Conservation (phyloP, 2,888 invertebrate species). For the Platycheirus rosarum region DNA sequence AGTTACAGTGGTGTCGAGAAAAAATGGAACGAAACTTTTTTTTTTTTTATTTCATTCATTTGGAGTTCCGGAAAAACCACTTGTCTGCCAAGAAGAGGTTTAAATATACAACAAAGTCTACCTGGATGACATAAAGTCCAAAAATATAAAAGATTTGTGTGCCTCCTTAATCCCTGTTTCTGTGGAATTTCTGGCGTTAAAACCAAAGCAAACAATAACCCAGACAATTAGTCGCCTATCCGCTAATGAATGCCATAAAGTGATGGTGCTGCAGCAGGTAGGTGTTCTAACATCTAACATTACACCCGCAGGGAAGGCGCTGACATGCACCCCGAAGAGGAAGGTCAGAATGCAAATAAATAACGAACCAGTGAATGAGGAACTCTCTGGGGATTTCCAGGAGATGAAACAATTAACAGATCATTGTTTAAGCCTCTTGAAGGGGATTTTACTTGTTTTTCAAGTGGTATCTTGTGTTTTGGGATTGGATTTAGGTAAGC, state of each 20-base stretch:
- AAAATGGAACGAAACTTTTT: not conserved
- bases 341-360: slow-evolving; percentile 48
- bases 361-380: slow-evolving; percentile 30
- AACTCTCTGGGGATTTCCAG: slow-evolving; percentile 57
- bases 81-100: not conserved
- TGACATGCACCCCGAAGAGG: not conserved
- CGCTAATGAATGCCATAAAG: slow-evolving; percentile 61
- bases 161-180: slow-evolving; percentile 12
- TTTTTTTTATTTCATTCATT: slow-evolving; percentile 17
- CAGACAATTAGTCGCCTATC: slow-evolving; percentile 67
- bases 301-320: too few species aligned
- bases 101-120: too few species aligned
- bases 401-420: slow-evolving; percentile 25
- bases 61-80: slow-evolving; percentile 43
- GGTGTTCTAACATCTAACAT: not conserved
- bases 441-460: not conserved
- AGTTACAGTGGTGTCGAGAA: slow-evolving; percentile 36
- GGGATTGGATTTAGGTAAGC: not conserved
- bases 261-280: slow-evolving; percentile 26
- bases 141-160: too few species aligned
- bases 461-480: not conserved
- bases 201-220: slow-evolving; percentile 38
- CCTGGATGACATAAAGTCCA: too few species aligned
- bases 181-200: slow-evolving; percentile 20
- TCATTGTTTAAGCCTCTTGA: not conserved